Conservation (phyloP, 2,888 invertebrate species). For the Tiliacea aurago region DNA sequence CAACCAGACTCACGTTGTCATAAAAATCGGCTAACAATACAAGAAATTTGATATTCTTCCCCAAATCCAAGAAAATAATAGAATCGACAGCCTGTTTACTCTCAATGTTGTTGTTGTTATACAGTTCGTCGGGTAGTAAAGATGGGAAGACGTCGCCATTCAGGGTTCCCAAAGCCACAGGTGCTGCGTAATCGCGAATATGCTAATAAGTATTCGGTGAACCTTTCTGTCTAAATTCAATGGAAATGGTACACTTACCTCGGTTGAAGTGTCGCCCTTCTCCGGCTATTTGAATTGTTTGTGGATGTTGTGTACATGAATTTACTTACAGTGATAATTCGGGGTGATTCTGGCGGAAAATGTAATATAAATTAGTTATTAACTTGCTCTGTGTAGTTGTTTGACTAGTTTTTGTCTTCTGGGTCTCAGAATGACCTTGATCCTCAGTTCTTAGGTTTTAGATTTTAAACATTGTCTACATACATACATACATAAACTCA, state of each 20-base stretch:
- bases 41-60: conserved; percentile 25
- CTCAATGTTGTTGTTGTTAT: conserved; percentile 13
- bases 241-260: conserved; percentile 24
- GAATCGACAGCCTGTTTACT: conserved; percentile 25
- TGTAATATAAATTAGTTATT: conserved; percentile 1
- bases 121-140: conserved; percentile 30
- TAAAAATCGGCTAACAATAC: background rate
- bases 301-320: conserved; percentile 5
- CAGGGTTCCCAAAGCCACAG: conserved; percentile 36
- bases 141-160: conserved; percentile 27
- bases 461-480: background rate
- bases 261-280: conserved; percentile 16
- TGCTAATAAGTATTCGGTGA: conserved; percentile 49
- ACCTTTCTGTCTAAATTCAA: conserved; percentile 31
- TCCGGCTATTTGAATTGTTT: conserved; percentile 18
- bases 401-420: background rate
- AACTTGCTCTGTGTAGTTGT: background rate
- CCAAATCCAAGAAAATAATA: conserved; percentile 7
- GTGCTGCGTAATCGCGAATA: conserved; percentile 47
- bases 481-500: too few relatives aligned
- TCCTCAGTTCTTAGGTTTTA: background rate
- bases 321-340: conserved; percentile 5
- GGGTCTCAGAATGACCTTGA: conserved; percentile 10
- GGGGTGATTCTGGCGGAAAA: background rate
- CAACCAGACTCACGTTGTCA: background rate